A percentile compares a stretch with the other conserved stretches of the same genome.
phyloP scores from a whole-genome alignment of 2,113 vertebrate species.

The Seriola quinqueradiata region DNA sequence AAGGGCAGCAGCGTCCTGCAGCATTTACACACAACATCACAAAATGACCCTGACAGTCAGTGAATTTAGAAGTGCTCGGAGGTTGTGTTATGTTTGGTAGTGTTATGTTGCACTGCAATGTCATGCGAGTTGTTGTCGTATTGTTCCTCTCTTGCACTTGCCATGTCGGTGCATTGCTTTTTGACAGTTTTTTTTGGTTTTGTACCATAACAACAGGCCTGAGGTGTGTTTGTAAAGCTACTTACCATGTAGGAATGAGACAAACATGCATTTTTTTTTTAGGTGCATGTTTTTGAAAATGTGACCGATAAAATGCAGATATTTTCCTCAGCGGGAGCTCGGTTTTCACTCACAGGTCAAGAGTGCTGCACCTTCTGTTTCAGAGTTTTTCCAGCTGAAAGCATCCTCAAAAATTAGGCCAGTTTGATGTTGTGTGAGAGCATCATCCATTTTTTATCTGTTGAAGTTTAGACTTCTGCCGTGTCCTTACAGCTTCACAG shows the following conservation, averaged over 20 bases:
- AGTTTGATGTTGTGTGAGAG: constrained; percentile 55
- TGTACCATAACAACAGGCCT: constrained; percentile 11
- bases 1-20: constrained; percentile 66
- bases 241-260: not conserved
- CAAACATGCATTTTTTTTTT: not conserved
- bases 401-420: constrained; percentile 44
- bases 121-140: constrained; percentile 26
- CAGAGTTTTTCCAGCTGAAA: constrained; percentile 43
- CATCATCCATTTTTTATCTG: constrained; percentile 69
- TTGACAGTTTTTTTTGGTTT: constrained; percentile 39
- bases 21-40: constrained; percentile 64
- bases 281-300: not conserved
- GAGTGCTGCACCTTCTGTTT: constrained; percentile 11
- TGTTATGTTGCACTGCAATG: constrained; percentile 30
- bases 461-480: constrained; percentile 35
- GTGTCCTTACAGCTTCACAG: not conserved
- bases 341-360: constrained; percentile 15
- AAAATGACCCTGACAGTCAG: constrained; percentile 71
- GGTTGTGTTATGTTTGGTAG: constrained; percentile 46
- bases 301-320: constrained; percentile 4
- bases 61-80: constrained; percentile 62
- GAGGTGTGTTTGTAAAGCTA: constrained; percentile 12
- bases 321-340: constrained; percentile 3
- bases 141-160: constrained; percentile 1
- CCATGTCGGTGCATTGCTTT: constrained; percentile 6